phyloP scores from a whole-genome alignment of 2,888 invertebrate species.

The Steinernema carpocapsae region DNA sequence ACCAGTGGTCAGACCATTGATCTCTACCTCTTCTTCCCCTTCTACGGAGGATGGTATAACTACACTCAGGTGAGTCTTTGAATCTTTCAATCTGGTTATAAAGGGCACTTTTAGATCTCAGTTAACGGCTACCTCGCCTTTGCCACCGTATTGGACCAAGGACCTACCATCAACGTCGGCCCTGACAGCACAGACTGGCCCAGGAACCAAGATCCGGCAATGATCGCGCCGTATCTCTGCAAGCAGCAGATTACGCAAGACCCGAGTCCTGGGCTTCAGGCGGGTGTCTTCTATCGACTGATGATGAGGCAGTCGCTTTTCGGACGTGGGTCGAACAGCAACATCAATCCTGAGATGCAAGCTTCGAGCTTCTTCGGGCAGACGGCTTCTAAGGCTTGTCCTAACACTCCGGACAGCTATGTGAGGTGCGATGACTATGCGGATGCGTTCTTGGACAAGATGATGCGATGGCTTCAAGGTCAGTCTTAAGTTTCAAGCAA shows the following conservation, averaged over 20 bases:
- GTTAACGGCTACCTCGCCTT: conserved; percentile 68
- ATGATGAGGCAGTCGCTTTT: conserved; percentile 66
- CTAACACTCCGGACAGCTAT: conserved; percentile 60
- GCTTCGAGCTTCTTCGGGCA: conserved; percentile 62
- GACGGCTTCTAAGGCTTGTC: conserved; percentile 59
- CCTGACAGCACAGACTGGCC: conserved; percentile 68
- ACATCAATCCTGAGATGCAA: conserved; percentile 56
- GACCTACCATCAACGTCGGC: conserved; percentile 68
- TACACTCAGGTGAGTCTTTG: conserved; percentile 61
- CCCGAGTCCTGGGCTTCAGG: conserved; percentile 58
- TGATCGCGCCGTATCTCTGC: conserved; percentile 68
- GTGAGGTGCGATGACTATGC: conserved; percentile 63
- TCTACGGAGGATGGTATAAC: conserved; percentile 67
- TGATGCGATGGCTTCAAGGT: conserved; percentile 60
- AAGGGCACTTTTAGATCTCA: conserved; percentile 56
- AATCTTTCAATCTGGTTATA: not conserved
- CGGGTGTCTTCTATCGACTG: conserved; percentile 66
- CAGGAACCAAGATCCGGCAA: conserved; percentile 66
- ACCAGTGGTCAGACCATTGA: conserved; percentile 68
- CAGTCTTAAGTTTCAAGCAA: not conserved
- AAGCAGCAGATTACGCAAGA: conserved; percentile 66
- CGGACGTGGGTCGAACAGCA: conserved; percentile 59
- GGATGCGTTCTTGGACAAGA: conserved; percentile 65
- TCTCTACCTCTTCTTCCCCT: conserved; percentile 66
- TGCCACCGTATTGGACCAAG: conserved; percentile 67